A percentile compares a stretch with the other conserved stretches of the same genome.
Conservation (phyloP, 2,888 invertebrate genomes). For the Pilophorus perplexus region DNA sequence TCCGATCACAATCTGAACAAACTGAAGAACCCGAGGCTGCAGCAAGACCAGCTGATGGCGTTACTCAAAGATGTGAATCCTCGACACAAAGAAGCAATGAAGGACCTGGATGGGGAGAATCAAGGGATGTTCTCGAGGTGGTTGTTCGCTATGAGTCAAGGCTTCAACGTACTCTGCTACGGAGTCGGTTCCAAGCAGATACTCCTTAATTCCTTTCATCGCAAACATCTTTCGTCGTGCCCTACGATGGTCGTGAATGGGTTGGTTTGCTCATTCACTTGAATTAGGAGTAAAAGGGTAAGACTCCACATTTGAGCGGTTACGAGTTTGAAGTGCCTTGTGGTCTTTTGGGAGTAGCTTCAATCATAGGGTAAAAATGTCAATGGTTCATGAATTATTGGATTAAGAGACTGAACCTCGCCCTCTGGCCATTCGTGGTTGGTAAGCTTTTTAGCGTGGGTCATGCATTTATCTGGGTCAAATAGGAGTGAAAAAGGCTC, state of each 20-base stretch:
- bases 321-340: too few species aligned
- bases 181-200: constrained; percentile 87
- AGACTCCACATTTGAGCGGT: too few species aligned
- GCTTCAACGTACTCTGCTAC: constrained; percentile 80
- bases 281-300: too few species aligned
- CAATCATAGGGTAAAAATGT: too few species aligned
- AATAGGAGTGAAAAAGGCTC: too few species aligned
- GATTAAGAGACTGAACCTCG: too few species aligned
- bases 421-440: too few species aligned
- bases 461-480: too few species aligned
- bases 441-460: too few species aligned
- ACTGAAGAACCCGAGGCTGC: constrained; percentile 69
- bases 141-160: constrained; percentile 68
- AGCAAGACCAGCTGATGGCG: constrained; percentile 63
- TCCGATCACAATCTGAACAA: constrained; percentile 77
- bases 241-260: constrained; percentile 84
- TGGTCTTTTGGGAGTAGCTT: too few species aligned
- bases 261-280: too few species aligned
- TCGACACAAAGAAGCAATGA: constrained; percentile 60
- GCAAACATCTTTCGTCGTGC: constrained; percentile 58
- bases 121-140: constrained; percentile 66
- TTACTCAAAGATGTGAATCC: constrained; percentile 53
- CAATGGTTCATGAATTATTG: too few species aligned
- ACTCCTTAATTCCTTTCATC: constrained; percentile 73
- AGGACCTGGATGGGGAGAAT: constrained; percentile 59